A percentile compares a stretch with the other conserved stretches of the same genome.
Conservation (phyloP, 2,888 invertebrate species). For the Oegoconia quadripuncta region DNA sequence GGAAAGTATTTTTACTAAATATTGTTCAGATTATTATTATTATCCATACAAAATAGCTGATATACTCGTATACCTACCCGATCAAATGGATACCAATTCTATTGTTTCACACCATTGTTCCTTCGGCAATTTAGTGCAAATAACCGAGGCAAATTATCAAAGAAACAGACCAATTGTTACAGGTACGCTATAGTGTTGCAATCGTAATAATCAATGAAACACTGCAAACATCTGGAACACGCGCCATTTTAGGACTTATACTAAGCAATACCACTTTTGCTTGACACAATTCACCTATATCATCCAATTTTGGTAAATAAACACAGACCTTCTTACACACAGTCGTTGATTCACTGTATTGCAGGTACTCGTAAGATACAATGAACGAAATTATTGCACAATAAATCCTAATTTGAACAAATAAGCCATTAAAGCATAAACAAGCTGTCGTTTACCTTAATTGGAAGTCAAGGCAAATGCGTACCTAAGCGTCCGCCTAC, state of each 20-base stretch:
- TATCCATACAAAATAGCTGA: too few relatives aligned
- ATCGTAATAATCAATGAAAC: constrained; percentile 33
- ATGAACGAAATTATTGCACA: constrained; percentile 25
- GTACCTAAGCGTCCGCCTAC: constrained; percentile 48
- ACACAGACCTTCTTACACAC: too few relatives aligned
- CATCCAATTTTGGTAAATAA: constrained; percentile 1
- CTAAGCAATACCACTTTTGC: constrained; percentile 3
- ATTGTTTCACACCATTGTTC: constrained; percentile 48
- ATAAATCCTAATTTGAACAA: constrained; percentile 53
- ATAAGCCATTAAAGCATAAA: constrained; percentile 51
- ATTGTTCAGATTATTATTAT: too few relatives aligned
- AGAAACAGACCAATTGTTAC: constrained; percentile 40
- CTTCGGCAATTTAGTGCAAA: constrained; percentile 38
- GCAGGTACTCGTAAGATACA: not conserved
- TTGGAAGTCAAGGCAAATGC: constrained; percentile 56
- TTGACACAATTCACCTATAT: not conserved
- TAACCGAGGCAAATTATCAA: constrained; percentile 53
- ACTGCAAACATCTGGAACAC: constrained; percentile 25
- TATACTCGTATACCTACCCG: constrained; percentile 2
- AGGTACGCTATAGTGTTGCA: constrained; percentile 22
- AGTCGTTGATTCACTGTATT: not conserved
- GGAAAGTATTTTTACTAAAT: too few relatives aligned
- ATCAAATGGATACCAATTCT: constrained; percentile 54
- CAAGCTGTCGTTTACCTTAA: constrained; percentile 54
- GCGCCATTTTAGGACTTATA: constrained; percentile 18